phyloP scores from a whole-genome alignment of 2,888 invertebrate genomes.

The Amiota mariae region DNA sequence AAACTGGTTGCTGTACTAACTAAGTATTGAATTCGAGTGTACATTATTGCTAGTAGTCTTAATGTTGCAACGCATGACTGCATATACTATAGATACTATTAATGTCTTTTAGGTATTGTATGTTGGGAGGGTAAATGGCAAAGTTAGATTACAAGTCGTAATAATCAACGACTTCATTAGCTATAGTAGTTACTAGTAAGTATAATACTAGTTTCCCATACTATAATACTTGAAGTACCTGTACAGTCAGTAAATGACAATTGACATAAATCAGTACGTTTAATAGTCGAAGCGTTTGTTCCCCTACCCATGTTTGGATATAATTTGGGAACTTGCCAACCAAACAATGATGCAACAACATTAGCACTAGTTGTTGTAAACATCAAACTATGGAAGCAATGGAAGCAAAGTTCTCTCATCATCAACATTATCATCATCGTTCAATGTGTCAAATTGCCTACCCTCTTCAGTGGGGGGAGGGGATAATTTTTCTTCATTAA shows the following conservation, averaged over 20 bases:
- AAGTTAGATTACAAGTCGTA: background rate
- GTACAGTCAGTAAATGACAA: conserved; percentile 36
- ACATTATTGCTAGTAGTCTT: background rate
- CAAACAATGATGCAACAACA: background rate
- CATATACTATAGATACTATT: background rate
- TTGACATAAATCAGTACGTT: conserved; percentile 62
- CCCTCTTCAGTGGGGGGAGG: conserved; percentile 1
- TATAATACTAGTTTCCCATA: too few species aligned
- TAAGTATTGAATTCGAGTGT: too few species aligned
- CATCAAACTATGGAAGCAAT: too few species aligned
- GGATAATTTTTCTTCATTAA: conserved; percentile 66
- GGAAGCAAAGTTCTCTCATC: background rate
- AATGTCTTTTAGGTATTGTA: background rate
- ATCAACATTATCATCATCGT: conserved; percentile 21
- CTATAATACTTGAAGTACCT: too few species aligned
- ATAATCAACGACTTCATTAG: conserved; percentile 32
- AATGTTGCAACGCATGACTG: conserved; percentile 13
- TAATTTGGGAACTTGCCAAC: conserved; percentile 40
- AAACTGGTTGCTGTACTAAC: background rate
- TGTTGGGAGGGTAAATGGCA: background rate
- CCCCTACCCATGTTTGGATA: conserved; percentile 53
- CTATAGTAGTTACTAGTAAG: background rate
- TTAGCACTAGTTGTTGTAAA: background rate
- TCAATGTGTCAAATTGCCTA: conserved; percentile 13
- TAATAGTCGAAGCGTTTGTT: conserved; percentile 62